Conservation (phyloP, 2,113 vertebrate genomes). For the Mesocricetus auratus region DNA sequence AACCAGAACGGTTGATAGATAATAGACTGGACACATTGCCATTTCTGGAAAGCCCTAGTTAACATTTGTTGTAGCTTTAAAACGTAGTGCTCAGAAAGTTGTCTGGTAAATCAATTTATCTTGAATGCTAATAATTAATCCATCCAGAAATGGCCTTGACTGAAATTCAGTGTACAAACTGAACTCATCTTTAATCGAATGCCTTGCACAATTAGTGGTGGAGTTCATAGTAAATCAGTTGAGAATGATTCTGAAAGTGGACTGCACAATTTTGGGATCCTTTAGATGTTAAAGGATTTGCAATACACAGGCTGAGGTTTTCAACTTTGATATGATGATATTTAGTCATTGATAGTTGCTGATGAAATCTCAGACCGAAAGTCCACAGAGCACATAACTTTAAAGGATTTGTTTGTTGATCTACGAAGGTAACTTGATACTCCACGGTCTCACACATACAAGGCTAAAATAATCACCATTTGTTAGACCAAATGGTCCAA, state of each 20-base stretch:
- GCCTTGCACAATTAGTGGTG: not conserved
- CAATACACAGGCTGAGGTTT: not conserved
- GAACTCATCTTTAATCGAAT: not conserved
- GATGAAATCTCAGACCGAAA: conserved; percentile 35
- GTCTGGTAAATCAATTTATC: conserved; percentile 45
- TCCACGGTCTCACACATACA: not conserved
- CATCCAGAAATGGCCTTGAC: conserved; percentile 14
- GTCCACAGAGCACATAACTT: conserved; percentile 5
- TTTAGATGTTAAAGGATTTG: not conserved
- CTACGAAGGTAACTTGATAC: not conserved
- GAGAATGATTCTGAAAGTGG: not conserved
- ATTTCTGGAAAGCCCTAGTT: conserved; percentile 50
- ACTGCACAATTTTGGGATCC: not conserved
- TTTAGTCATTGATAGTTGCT: not conserved
- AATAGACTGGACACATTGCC: not conserved
- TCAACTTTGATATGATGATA: not conserved
- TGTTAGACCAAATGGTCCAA: not conserved
- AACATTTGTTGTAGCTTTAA: conserved; percentile 50
- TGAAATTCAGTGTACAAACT: not conserved
- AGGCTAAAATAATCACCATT: conserved; percentile 19
- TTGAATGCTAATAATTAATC: conserved; percentile 60
- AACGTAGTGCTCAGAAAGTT: conserved; percentile 48
- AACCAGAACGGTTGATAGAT: conserved; percentile 36
- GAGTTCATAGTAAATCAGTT: not conserved
- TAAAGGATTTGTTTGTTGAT: not conserved